Evolutionary conservation across 2,113 vertebrate species (phyloP).

Genomic region (Oenanthe oenanthe): DNA sequence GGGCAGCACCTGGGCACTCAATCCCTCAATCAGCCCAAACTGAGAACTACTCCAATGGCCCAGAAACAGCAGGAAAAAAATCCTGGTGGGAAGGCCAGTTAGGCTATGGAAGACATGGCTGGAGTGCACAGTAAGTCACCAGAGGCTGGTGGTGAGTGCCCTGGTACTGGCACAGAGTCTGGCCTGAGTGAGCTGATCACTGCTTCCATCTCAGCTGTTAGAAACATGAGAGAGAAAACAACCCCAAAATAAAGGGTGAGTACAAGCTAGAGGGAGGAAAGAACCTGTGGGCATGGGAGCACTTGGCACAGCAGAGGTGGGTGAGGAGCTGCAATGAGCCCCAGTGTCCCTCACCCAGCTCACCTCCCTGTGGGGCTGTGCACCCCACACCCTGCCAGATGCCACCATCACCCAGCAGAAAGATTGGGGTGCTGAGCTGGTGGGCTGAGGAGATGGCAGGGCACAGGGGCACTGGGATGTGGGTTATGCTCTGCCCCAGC

Average conservation of each 20-base stretch:
- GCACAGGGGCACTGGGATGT: not conserved
- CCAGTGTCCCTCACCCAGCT: not conserved
- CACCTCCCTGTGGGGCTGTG: conserved; percentile 51
- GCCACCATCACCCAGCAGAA: conserved; percentile 58
- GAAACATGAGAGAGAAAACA: not conserved
- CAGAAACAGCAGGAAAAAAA: not conserved
- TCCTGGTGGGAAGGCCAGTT: not conserved
- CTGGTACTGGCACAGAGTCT: not conserved
- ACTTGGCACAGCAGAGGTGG: not conserved
- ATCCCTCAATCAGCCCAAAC: accelerated
- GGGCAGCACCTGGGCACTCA: not conserved
- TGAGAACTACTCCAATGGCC: not conserved
- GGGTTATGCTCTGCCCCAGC: not conserved
- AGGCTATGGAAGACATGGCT: not conserved
- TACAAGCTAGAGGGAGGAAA: not conserved
- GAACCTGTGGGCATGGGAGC: accelerated
- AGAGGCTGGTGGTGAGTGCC: not conserved
- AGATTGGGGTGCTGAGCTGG: not conserved
- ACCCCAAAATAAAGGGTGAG: not conserved
- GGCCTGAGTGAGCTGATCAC: not conserved
- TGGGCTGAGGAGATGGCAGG: conserved; percentile 28
- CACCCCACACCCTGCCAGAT: conserved; percentile 70
- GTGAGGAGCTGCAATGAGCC: accelerated
- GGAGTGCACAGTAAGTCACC: not conserved
- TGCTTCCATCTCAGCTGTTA: not conserved